A percentile compares a stretch with the other conserved stretches of the same genome.
Conservation (phyloP, 2,797 vertebrate species). For the Sebastes kiyomatsui region DNA sequence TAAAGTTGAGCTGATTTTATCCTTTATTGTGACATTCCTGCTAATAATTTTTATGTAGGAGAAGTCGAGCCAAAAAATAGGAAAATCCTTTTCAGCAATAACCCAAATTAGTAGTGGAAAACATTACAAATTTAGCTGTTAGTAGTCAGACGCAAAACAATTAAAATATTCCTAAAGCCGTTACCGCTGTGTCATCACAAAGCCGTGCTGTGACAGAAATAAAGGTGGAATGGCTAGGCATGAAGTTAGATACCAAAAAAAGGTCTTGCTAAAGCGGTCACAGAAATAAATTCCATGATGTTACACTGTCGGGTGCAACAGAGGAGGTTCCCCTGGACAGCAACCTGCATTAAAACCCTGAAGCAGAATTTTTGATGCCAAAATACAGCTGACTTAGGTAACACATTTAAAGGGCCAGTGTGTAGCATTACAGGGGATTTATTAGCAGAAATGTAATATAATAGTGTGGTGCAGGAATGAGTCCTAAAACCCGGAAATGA, state of each 20-base stretch:
- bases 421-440: too few relatives aligned
- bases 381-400: too few relatives aligned
- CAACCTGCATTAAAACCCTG: too few relatives aligned
- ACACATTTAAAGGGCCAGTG: too few relatives aligned
- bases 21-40: neutral
- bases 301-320: neutral
- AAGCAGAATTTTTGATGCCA: too few relatives aligned
- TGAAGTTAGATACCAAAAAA: neutral
- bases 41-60: too few relatives aligned
- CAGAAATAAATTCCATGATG: neutral
- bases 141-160: neutral
- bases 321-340: neutral
- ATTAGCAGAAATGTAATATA: too few relatives aligned
- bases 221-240: neutral
- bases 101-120: neutral
- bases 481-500: too few relatives aligned
- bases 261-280: neutral
- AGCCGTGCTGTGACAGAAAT: neutral
- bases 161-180: neutral
- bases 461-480: too few relatives aligned
- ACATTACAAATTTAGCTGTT: neutral
- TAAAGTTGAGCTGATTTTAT: neutral
- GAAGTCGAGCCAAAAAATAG: too few relatives aligned
- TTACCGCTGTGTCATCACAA: neutral
- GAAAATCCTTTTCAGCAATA: neutral